These are phyloP conservation scores for Petrolisthes cinctipes DNA, from an alignment of 2,888 invertebrate species.

Conservation along the genomic window DNA sequence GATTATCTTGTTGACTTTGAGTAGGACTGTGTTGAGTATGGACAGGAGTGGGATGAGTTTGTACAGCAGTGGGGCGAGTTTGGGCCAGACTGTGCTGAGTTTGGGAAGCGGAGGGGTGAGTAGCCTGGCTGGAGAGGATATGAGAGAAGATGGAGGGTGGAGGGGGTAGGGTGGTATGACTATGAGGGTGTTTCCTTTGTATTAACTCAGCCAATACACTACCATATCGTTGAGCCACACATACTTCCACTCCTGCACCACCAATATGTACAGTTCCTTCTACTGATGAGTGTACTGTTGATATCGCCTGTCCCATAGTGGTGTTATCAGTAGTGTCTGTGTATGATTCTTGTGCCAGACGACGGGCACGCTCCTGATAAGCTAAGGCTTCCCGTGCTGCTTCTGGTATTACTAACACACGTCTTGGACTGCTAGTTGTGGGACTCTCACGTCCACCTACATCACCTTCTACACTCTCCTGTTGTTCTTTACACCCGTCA, in stretches of 20 bases:
- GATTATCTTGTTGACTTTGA: too few species aligned
- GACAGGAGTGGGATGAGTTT: background rate
- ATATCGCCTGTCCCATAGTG: slow-evolving; percentile 10
- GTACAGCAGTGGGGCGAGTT: background rate
- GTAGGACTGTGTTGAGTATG: too few species aligned
- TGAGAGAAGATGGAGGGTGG: background rate
- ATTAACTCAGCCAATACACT: slow-evolving; percentile 30
- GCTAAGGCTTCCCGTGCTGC: slow-evolving; percentile 22
- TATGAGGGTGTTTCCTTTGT: background rate
- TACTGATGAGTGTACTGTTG: background rate
- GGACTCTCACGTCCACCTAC: background rate
- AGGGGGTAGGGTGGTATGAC: background rate
- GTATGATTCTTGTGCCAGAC: background rate
- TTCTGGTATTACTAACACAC: slow-evolving; percentile 45
- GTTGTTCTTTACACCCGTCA: too few species aligned
- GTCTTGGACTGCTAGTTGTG: background rate
- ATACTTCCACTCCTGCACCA: background rate
- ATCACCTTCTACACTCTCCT: background rate
- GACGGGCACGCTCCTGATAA: slow-evolving; percentile 18
- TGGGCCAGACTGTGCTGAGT: background rate
- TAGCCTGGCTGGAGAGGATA: background rate
- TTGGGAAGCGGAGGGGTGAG: background rate
- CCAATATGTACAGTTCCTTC: background rate
- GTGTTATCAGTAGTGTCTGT: background rate
- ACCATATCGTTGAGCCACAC: slow-evolving; percentile 27